phyloP scores from a whole-genome alignment of 2,888 invertebrate species.

The Mycalesis mineus region DNA sequence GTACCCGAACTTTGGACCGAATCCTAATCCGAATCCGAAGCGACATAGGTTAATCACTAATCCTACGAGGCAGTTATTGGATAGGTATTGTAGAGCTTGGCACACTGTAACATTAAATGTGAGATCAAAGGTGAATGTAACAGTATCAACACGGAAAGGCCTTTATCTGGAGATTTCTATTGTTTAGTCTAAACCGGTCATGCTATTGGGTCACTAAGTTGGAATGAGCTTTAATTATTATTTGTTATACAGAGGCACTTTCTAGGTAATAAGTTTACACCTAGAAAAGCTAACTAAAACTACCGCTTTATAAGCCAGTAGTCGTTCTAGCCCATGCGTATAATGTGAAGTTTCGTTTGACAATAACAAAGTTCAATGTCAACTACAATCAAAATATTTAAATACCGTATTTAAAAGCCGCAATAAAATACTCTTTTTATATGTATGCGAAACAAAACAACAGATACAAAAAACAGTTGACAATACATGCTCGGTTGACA shows the following conservation, averaged over 20 bases:
- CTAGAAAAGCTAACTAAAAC: too few species aligned
- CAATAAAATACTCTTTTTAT: not conserved
- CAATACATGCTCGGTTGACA: slow-evolving; percentile 18
- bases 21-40: too few species aligned
- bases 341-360: too few species aligned
- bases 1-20: too few species aligned
- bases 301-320: too few species aligned
- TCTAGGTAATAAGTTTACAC: not conserved
- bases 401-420: not conserved
- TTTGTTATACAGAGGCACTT: slow-evolving; percentile 1
- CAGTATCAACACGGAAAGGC: not conserved
- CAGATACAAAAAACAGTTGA: slow-evolving; percentile 22
- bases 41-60: too few species aligned
- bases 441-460: not conserved
- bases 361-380: too few species aligned
- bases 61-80: not conserved
- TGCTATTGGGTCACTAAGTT: slow-evolving; percentile 13
- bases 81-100: not conserved
- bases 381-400: too few species aligned
- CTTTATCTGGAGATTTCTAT: slow-evolving; percentile 1
- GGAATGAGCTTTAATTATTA: not conserved
- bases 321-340: too few species aligned
- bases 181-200: not conserved
- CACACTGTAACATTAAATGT: not conserved
- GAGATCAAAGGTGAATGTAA: not conserved